phyloP scores from a whole-genome alignment of 2,888 invertebrate species.

The Protophormia terraenovae region DNA sequence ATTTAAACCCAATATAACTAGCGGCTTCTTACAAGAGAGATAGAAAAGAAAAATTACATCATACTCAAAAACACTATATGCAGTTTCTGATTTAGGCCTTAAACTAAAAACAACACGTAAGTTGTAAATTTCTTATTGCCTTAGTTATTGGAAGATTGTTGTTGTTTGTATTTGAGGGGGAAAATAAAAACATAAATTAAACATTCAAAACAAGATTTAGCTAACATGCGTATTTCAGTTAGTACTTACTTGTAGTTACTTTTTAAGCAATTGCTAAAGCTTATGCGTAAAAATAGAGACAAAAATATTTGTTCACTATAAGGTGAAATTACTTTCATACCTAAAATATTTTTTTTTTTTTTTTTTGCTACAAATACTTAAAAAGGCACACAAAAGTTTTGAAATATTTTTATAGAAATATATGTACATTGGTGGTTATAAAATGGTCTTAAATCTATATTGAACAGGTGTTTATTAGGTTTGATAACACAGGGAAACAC shows the following conservation, averaged over 20 bases:
- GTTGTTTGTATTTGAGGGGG: background rate
- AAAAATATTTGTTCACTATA: conserved; percentile 5
- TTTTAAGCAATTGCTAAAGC: background rate
- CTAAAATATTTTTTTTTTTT: conserved; percentile 7
- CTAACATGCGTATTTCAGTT: background rate
- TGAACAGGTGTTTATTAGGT: no score
- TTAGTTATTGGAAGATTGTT: background rate
- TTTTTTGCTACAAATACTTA: no score
- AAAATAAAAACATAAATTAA: conserved; percentile 5
- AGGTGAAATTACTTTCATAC: conserved; percentile 51
- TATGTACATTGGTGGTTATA: no score
- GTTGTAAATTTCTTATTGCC: background rate
- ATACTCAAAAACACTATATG: conserved; percentile 12
- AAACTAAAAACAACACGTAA: conserved; percentile 5
- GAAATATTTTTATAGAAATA: no score
- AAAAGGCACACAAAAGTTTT: background rate
- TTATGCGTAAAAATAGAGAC: background rate
- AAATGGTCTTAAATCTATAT: no score
- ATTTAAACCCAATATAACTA: background rate
- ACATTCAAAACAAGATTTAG: background rate
- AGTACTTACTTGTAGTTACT: background rate
- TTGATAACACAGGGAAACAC: no score
- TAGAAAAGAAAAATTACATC: conserved; percentile 21
- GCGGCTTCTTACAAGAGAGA: conserved; percentile 13
- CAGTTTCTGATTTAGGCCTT: conserved; percentile 1